Base-by-base conservation (phyloP, 2,888 invertebrate species). In the Campaea margaritaria region DNA sequence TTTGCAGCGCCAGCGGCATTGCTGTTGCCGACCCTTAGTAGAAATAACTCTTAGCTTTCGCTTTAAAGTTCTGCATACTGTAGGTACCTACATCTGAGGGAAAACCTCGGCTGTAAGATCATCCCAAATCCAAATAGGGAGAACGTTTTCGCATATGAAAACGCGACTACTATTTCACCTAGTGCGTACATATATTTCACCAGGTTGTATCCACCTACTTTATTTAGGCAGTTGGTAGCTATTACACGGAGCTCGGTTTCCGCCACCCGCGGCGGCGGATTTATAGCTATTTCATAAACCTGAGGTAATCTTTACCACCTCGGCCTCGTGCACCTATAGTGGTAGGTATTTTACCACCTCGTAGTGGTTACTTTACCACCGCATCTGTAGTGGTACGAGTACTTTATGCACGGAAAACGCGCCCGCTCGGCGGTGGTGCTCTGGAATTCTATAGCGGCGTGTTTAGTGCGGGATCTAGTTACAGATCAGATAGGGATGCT, bases 251-350 rank as follows among this genome's bases (percentile, higher is more conserved):
- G 51, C 42, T 51, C 45, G 36, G 45, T 44, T 59, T 49, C 54
- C 59, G 47, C 60, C 47, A 21, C 60, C 60, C 47, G 46, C 42
- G 15, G 60, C 47, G 41, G 44, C 16, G 21, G 27, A 56, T 56
- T 56, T 61, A 61, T 61, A 13, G 41, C 51, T 42, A 31, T 51
- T 61, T 55, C 54, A 61, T 61, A 43, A 61, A 52, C 31, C 51
- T 28, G 28, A 43, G 46, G 42, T 50, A 58, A 58, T 58, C 45
- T 64, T 66, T 71, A 44, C 58, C 56, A 57, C 57, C 44, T 43
- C 15, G 48, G 54, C 57, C 44, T 43, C 15, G 48, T 63, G 34
- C 46, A 16, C 15, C 34, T 31, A 34, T 34, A 9, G 34, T n/a
- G 13, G n/a, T n/a, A 44, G n/a, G n/a, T 44, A 27, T 13, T 28